phyloP scores from a whole-genome alignment of 2,113 vertebrate species.

The Leucopsar rothschildi region DNA sequence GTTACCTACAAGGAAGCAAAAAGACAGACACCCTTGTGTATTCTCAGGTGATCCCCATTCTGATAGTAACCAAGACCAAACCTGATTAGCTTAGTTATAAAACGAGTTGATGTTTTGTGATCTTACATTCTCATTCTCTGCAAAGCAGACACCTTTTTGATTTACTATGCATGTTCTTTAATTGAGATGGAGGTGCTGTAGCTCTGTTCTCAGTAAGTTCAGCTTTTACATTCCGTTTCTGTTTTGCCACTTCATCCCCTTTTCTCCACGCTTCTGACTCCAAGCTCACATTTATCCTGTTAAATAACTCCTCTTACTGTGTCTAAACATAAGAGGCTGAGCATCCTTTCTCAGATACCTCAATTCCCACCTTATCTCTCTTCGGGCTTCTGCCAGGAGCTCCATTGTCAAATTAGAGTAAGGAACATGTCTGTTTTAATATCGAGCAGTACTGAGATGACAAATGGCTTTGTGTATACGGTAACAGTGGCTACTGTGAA shows the following conservation, averaged over 20 bases:
- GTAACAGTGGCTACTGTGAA: background rate
- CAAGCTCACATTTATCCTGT: background rate
- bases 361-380: background rate
- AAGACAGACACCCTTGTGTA: background rate
- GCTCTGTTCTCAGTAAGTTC: background rate
- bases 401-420: slow-evolving; percentile 28
- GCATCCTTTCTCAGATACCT: slow-evolving; percentile 2
- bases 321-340: background rate
- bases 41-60: slow-evolving; percentile 6
- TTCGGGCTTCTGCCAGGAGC: background rate
- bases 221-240: slow-evolving; percentile 3
- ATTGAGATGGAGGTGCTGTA: slow-evolving; percentile 33
- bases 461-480: slow-evolving; percentile 13
- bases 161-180: slow-evolving; percentile 11
- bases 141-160: slow-evolving; percentile 25
- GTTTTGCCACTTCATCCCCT: background rate
- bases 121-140: slow-evolving; percentile 4
- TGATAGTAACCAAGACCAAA: background rate
- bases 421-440: background rate
- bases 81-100: background rate
- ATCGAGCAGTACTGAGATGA: background rate
- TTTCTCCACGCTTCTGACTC: background rate
- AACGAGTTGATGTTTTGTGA: background rate
- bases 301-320: background rate
- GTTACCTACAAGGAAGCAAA: background rate